phyloP scores from a whole-genome alignment of 2,113 vertebrate species.

The Myotis davidii region DNA sequence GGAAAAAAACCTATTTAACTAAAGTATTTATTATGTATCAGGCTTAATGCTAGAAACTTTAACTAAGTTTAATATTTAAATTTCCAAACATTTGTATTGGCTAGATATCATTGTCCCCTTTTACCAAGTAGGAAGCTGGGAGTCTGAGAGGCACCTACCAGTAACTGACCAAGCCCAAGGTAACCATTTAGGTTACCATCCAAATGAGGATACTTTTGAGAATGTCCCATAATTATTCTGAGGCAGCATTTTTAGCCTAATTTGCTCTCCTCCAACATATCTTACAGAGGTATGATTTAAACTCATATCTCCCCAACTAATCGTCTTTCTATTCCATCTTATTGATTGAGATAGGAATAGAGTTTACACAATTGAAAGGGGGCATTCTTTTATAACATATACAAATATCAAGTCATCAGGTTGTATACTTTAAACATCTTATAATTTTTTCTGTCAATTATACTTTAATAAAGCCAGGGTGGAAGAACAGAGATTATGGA shows the following conservation, averaged over 20 bases:
- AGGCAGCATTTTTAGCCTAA: neutral
- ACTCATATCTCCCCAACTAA: neutral
- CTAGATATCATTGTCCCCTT: neutral
- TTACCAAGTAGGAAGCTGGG: neutral
- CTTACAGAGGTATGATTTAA: neutral
- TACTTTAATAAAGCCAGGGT: neutral
- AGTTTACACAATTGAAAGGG: neutral
- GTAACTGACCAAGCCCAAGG: neutral
- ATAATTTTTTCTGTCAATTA: neutral
- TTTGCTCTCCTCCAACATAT: neutral
- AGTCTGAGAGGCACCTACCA: neutral
- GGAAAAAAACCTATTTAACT: neutral
- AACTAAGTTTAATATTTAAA: slow-evolving; percentile 16
- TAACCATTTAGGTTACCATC: neutral
- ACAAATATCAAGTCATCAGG: neutral
- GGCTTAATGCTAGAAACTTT: neutral
- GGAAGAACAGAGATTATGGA: slow-evolving; percentile 13
- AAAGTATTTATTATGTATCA: neutral
- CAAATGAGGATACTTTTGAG: neutral
- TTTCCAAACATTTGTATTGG: neutral
- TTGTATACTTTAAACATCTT: neutral
- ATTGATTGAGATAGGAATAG: slow-evolving; percentile 33
- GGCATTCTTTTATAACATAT: neutral
- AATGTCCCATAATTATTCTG: neutral
- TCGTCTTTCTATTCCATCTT: neutral